A percentile compares a stretch with the other conserved stretches of the same genome.
phyloP scores from a whole-genome alignment of 2,888 invertebrate genomes.

The Gonocerus acuteangulatus region DNA sequence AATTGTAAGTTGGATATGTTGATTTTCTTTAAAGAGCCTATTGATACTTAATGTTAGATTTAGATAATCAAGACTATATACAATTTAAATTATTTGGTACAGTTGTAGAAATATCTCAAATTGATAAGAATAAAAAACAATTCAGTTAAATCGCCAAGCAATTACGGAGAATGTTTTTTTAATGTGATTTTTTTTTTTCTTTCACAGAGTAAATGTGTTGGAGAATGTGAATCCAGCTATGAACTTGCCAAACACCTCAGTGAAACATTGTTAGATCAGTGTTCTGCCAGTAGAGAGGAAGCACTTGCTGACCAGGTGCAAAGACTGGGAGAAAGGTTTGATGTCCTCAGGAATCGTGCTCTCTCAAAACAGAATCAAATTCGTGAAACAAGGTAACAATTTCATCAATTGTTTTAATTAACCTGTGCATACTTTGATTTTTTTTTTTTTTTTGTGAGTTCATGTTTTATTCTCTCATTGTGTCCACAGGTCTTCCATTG shows the following conservation, averaged over 20 bases:
- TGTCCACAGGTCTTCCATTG: conserved; percentile 51
- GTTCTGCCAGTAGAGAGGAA: conserved; percentile 44
- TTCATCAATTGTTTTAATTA: neutral
- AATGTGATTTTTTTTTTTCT: too few relatives aligned
- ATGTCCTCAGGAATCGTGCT: conserved; percentile 46
- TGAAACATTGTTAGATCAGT: conserved; percentile 64
- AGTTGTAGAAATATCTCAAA: too few relatives aligned
- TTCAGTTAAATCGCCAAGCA: too few relatives aligned
- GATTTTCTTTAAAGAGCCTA: neutral
- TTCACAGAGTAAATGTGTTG: conserved; percentile 57
- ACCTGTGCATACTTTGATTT: too few relatives aligned
- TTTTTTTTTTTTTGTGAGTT: neutral
- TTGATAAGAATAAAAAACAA: too few relatives aligned
- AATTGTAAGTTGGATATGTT: conserved; percentile 30
- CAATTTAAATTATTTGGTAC: too few relatives aligned
- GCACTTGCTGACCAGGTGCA: conserved; percentile 39
- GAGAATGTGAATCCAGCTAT: conserved; percentile 69
- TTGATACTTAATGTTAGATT: conserved; percentile 1
- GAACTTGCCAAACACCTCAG: conserved; percentile 76
- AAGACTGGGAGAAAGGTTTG: conserved; percentile 49
- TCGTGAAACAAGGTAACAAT: conserved; percentile 29
- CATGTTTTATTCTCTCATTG: neutral
- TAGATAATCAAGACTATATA: neutral
- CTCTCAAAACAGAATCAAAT: conserved; percentile 29
- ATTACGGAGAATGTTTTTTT: too few relatives aligned